phyloP scores from a whole-genome alignment of 2,888 invertebrate genomes.

The Drosophila monieri region DNA sequence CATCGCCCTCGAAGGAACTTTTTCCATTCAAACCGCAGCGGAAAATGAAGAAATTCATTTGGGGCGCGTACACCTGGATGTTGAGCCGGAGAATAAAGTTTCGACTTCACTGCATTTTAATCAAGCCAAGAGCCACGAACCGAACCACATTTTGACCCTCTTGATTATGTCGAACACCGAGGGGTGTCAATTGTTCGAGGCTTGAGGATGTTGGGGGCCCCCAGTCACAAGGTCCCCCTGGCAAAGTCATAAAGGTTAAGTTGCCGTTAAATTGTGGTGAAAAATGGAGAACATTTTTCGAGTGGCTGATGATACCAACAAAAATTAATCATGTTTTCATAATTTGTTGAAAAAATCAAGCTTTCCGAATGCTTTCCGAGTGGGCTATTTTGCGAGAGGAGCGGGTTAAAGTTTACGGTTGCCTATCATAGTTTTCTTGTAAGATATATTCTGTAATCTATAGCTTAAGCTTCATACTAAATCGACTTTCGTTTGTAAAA shows the following conservation, averaged over 20 bases:
- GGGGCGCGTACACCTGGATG: slow-evolving; percentile 40
- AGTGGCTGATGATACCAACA: slow-evolving; percentile 15
- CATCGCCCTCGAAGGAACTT: slow-evolving; percentile 6
- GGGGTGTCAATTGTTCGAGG: slow-evolving; percentile 13
- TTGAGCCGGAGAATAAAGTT: slow-evolving; percentile 57
- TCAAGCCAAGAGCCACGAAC: slow-evolving; percentile 61
- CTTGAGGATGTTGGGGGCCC: background rate
- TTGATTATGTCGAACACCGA: slow-evolving; percentile 26
- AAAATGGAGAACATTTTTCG: slow-evolving; percentile 33
- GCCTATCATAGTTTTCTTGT: background rate
- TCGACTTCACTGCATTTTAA: slow-evolving; percentile 80
- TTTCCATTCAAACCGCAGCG: slow-evolving; percentile 33
- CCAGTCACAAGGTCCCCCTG: slow-evolving; percentile 12
- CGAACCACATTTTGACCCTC: slow-evolving; percentile 49
- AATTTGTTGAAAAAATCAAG: slow-evolving; percentile 32
- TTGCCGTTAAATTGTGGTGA: slow-evolving; percentile 60
- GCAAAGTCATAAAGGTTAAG: slow-evolving; percentile 41
- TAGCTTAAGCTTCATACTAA: background rate
- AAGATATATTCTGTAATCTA: too few relatives aligned
- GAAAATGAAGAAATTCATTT: slow-evolving; percentile 61
- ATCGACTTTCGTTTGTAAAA: background rate
- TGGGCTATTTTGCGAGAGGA: background rate
- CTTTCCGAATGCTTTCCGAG: slow-evolving; percentile 1
- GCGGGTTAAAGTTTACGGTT: background rate
- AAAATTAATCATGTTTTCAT: slow-evolving; percentile 6